Percentiles rank a stretch among this genome's conserved stretches.
Conservation (phyloP, 2,797 vertebrate species). For the Phataginus tetradactyla region DNA sequence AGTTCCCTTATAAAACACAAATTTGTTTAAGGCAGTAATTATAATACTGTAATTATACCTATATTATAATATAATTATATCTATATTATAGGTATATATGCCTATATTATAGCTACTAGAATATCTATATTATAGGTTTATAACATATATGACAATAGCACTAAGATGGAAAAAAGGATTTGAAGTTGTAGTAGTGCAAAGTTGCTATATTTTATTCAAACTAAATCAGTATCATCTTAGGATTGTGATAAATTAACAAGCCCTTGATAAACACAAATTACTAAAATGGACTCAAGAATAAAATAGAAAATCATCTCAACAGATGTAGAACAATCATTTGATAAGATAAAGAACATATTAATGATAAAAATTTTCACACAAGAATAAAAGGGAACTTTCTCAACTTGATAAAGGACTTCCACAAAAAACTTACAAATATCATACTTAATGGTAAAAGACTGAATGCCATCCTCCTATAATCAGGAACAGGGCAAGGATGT, state of each 20-base stretch:
- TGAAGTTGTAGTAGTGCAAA: not conserved
- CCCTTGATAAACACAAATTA: not conserved
- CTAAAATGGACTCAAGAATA: not conserved
- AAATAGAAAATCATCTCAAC: not conserved
- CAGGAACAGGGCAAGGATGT: not conserved
- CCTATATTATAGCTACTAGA: not conserved
- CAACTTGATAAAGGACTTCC: not conserved
- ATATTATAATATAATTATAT: not conserved
- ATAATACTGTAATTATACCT: not conserved
- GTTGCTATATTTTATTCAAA: not conserved
- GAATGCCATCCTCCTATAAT: not conserved
- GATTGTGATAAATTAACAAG: not conserved
- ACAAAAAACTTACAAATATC: not conserved
- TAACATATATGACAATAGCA: not conserved
- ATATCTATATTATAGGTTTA: not conserved
- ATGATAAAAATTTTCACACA: not conserved
- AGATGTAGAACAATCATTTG: not conserved
- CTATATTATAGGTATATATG: not conserved
- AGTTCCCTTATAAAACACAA: not conserved
- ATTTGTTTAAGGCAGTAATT: not conserved
- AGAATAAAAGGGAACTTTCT: not conserved
- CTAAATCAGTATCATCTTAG: not conserved
- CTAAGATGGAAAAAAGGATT: not conserved
- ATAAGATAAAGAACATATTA: not conserved
- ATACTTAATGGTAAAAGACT: not conserved